Evolutionary conservation across 2,797 vertebrate genomes (phyloP).

Genomic region (Danio jaintianensis): DNA sequence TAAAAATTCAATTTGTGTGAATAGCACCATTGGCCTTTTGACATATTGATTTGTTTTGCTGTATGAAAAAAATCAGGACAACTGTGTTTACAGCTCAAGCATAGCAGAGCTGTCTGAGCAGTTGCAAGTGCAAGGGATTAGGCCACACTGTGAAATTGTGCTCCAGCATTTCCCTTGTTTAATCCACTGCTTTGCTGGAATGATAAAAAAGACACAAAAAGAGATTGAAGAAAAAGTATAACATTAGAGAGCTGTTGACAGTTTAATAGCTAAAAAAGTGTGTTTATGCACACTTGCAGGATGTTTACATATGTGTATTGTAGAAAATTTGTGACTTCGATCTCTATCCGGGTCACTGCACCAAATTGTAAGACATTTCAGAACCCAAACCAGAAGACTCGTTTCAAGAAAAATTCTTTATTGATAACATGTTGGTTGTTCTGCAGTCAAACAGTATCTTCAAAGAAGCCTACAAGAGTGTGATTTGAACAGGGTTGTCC

Average conservation of each 20-base stretch:
- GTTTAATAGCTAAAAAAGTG: background rate
- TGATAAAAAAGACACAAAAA: background rate
- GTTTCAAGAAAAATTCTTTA: no score
- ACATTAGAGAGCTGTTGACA: background rate
- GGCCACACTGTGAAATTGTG: constrained; percentile 53
- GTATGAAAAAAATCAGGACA: no score
- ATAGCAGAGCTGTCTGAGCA: constrained; percentile 65
- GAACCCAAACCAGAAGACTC: no score
- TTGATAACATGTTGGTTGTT: no score
- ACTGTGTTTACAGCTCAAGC: constrained; percentile 43
- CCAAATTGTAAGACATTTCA: no score
- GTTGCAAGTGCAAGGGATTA: constrained; percentile 60
- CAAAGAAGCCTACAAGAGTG: background rate
- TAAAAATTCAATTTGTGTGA: background rate
- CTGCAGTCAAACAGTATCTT: no score
- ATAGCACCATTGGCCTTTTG: no score
- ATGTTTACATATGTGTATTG: no score
- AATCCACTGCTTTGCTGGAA: constrained; percentile 29
- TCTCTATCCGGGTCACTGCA: no score
- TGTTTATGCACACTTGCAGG: background rate
- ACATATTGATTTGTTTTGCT: background rate
- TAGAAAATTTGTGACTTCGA: no score
- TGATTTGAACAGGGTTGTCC: no score
- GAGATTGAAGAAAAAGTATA: background rate
- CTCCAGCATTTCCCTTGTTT: constrained; percentile 50